Evolutionary conservation across 1,140 invertebrate genomes (phyloP), one percentile per base, ranked within the genome.

Genomic region (Hyles vespertilio): DNA sequence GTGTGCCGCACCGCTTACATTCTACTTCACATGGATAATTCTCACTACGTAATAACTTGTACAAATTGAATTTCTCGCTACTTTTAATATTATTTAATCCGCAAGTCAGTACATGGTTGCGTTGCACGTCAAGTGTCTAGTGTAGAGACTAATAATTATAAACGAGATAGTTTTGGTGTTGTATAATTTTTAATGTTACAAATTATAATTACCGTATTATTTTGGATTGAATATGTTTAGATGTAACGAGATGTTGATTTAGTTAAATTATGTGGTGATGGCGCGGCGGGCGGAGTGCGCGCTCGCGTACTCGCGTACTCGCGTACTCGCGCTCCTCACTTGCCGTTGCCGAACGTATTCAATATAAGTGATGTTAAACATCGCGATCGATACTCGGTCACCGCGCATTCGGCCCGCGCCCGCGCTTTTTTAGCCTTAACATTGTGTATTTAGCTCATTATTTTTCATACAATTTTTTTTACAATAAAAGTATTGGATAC

Each of bases 31-130:
- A 47, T 49, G 47, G 36, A 63, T 63, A 67, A 63, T 58, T 63
- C 56, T 63, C 65, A 63, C 61, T 58, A 61, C 65, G 65, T 67
- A 67, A 61, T 63, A 52, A 56, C 61, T 63, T 63, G 65, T 67
- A 67, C 58, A 67, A 67, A 67, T 34, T 59, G 52, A 59, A 59
- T 55, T 60, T 61, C 54, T 55, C 51, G 53, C 53, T 40, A 40
- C 36, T 5, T 40, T 40, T 47, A n/a, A 47, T 47, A 47, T 11
- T 8, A 50, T 50, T 50, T 50, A 50, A 32, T 50, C 32, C 32
- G 48, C 11, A 50, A 61, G 43, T 45, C 56, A 63, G 58, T 67
- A 67, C 65, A 67, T 51, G 54, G 58, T 67, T 59, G 45, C 7
- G 12, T 67, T 67, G 59, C 57, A 62, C 49, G 22, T 56, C 56